phyloP scores from a whole-genome alignment of 2,888 invertebrate species.

The Epicampocera succincta region DNA sequence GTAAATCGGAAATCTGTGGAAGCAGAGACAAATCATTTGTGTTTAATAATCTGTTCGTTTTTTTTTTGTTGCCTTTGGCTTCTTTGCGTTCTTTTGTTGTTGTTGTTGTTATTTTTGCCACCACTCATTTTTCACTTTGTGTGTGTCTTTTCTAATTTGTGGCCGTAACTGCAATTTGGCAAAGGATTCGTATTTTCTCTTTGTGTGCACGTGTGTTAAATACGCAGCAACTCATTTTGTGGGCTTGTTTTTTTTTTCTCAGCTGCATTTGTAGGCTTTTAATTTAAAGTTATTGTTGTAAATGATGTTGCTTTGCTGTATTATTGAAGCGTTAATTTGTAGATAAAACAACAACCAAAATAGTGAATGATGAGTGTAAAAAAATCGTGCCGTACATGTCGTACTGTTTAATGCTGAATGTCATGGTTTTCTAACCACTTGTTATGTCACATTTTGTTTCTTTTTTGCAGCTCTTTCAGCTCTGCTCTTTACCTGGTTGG shows the following conservation, averaged over 20 bases:
- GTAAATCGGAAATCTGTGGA: slow-evolving; percentile 20
- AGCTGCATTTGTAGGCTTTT: slow-evolving; percentile 36
- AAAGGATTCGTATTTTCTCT: not conserved
- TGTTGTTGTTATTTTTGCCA: no score
- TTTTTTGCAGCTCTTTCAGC: not conserved
- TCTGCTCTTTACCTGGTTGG: slow-evolving; percentile 4
- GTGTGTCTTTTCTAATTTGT: slow-evolving; percentile 58
- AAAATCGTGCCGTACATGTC: slow-evolving; percentile 11
- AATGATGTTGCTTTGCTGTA: slow-evolving; percentile 24
- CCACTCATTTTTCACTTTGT: slow-evolving; percentile 46
- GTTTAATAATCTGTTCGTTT: not conserved
- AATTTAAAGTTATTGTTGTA: slow-evolving; percentile 52
- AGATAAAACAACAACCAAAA: slow-evolving; percentile 17
- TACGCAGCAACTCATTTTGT: slow-evolving; percentile 3
- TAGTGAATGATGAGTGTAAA: not conserved
- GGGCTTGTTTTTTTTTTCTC: not conserved
- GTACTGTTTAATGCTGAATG: slow-evolving; percentile 26
- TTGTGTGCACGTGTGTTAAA: not conserved
- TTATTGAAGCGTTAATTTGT: slow-evolving; percentile 57
- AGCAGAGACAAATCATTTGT: slow-evolving; percentile 6
- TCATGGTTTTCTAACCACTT: slow-evolving; percentile 51
- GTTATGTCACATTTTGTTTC: slow-evolving; percentile 23
- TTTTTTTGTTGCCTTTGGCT: no score
- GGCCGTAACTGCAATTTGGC: slow-evolving; percentile 45
- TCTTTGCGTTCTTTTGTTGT: no score